Evolutionary conservation across 2,888 invertebrate species (phyloP), one percentile per base, ranked within the genome.

Genomic region (Caradrina clavipalpis): DNA sequence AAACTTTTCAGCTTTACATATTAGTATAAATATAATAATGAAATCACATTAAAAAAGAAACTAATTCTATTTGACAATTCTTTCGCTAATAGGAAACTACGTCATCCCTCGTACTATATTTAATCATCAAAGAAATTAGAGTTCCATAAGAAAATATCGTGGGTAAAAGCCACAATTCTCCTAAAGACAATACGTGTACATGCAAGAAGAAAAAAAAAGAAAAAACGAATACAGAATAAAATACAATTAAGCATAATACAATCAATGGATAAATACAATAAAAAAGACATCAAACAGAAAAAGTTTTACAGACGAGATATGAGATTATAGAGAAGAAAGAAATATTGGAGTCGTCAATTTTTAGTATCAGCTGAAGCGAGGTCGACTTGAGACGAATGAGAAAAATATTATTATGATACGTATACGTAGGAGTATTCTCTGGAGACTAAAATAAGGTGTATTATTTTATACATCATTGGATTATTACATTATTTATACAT

Each of bases 311-410:
- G 35, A 54, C 19, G 22, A 58, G 17, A 47, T 35, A 71, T 13
- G 7, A 47, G 10, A 31, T 51, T 51, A 22, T 15, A 31, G 8
- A 53, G 45, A 66, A 49, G 39, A 63, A 57, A 53, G 19, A 56
- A 61, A 71, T 60, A 60, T 53, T 11, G 10, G 51, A 72, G 64
- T 62, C 71, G 56, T 69, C 70, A 71, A 80, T 80, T 83, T 81
- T 80, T 81, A 76, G 69, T 73, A 69, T 72, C 69, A n/a, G 0
- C 15, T 35, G n/a, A 22, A 72, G 70, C 74, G 69, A 74, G 72
- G 64, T n/a, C 35, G n/a, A 50, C 2, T 57, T 10, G 15, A 45
- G 21, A 53, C 19, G n/a, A 39, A 54, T 31, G 39, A 26, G 19
- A 69, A 45, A 42, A 51, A 60, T 17, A 13, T 39, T 39, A 39